Base-by-base conservation (phyloP, 2,888 invertebrate species). In the Patella ulyssiponensis region DNA sequence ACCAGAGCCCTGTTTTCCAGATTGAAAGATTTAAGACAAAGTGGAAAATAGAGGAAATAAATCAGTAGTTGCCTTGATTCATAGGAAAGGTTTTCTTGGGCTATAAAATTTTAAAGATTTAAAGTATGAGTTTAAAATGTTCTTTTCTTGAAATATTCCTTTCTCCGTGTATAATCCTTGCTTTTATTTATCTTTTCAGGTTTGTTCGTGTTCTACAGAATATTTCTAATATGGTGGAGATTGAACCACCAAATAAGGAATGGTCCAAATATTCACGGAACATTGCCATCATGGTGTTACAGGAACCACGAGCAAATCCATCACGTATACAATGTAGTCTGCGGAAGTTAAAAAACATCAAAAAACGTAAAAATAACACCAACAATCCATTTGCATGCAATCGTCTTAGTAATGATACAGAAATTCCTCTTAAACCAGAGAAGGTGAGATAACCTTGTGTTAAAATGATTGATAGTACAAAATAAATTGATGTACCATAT, bases 261-360 rank as follows among this genome's bases (percentile, higher is more conserved):
- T 77, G 77, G 77, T 69, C 73, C 12, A 70, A 69, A 54, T 76
- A 73, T 14, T 77, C 76, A 2, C 52, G 70, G 14, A 77, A 77
- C 70, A 74, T 80, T 14, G 77, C 77, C 69, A 58, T 80, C 44
- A 70, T 73, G 17, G 71, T 78, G 74, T n/a, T 80, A 69, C 75
- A 74, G 3, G 77, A 80, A 52, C 69, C 76, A 7, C 44, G 51
- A 20, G 52, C 69, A 27, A 56, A 54, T 20, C 75, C 77, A 3
- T 75, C 80, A 1, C 77, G 77, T n/a, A 73, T 80, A n/a, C 77
- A 77, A 71, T 80, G 80, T 74, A 75, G 75, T 3, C 71, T 80
- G 51, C 69, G 71, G 52, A 52, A 74, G 15, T 73, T 72, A 1
- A 73, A 52, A 20, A 73, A 70, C 1, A 69, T 73, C 51, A 58